Evolutionary conservation across 2,888 invertebrate genomes (phyloP).

Genomic region (Panzeria rudis): DNA sequence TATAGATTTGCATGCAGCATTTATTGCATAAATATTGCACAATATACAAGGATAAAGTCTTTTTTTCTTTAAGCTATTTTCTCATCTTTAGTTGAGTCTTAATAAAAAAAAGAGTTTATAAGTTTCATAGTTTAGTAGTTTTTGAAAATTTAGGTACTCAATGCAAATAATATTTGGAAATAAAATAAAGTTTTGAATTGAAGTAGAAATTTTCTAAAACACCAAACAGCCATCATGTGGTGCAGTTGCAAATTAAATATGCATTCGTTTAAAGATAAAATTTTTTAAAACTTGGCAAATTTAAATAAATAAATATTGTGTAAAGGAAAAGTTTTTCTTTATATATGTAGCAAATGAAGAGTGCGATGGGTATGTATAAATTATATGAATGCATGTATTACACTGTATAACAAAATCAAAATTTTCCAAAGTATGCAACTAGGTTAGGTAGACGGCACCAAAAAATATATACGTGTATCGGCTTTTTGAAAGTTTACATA

Average conservation of each 20-base stretch:
- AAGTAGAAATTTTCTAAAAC: conserved; percentile 48
- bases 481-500: too few relatives aligned
- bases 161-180: conserved; percentile 53
- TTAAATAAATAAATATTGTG: conserved; percentile 46
- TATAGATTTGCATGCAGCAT: conserved; percentile 25
- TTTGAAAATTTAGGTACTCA: conserved; percentile 54
- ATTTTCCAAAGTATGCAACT: too few relatives aligned
- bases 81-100: conserved; percentile 19
- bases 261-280: conserved; percentile 33
- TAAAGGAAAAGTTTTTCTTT: background rate
- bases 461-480: too few relatives aligned
- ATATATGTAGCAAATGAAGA: background rate
- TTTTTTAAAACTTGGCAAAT: conserved; percentile 42
- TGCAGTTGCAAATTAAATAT: conserved; percentile 39
- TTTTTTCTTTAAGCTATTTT: conserved; percentile 20
- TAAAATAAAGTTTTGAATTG: conserved; percentile 52
- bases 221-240: conserved; percentile 41
- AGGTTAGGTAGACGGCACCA: too few relatives aligned
- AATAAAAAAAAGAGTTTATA: conserved; percentile 26
- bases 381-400: too few relatives aligned
- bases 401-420: too few relatives aligned
- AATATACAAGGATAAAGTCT: background rate
- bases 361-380: background rate
- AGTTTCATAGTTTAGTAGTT: conserved; percentile 36
- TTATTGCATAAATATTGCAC: conserved; percentile 22